phyloP scores from a whole-genome alignment of 2,113 vertebrate species.

The Rhegmatorhina hoffmannsi region DNA sequence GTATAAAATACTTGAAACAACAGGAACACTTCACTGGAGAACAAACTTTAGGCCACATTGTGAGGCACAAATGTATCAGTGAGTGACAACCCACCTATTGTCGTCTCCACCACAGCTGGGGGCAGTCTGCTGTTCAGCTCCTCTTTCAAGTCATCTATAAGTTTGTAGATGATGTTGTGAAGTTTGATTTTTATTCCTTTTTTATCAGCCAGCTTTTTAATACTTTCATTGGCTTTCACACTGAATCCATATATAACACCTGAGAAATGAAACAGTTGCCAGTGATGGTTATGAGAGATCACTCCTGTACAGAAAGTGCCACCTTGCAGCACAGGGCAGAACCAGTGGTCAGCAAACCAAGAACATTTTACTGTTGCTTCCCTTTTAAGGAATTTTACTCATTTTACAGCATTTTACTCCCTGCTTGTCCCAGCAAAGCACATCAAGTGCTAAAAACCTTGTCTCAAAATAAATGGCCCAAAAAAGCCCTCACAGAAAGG shows the following conservation, averaged over 20 bases:
- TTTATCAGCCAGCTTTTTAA: constrained; percentile 83
- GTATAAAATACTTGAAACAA: neutral
- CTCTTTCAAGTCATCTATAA: constrained; percentile 87
- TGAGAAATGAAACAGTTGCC: constrained; percentile 43
- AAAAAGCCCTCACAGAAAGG: neutral
- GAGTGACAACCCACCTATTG: constrained; percentile 74
- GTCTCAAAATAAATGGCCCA: neutral
- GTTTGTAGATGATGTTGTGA: constrained; percentile 88
- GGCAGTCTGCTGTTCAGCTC: constrained; percentile 84
- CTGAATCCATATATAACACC: constrained; percentile 92
- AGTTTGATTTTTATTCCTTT: constrained; percentile 83
- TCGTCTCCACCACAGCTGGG: constrained; percentile 58
- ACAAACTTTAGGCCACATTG: neutral
- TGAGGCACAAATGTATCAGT: neutral
- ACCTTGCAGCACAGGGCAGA: neutral
- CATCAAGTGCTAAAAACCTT: neutral
- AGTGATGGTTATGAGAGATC: neutral
- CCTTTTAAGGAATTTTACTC: neutral
- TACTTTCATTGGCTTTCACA: constrained; percentile 76
- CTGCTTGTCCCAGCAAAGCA: neutral
- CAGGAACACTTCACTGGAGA: neutral
- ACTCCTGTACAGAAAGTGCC: neutral
- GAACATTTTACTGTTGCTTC: neutral
- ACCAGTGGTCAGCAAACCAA: neutral
- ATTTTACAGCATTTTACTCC: neutral